phyloP scores from a whole-genome alignment of 2,797 vertebrate species.

The Onychomys torridus region DNA sequence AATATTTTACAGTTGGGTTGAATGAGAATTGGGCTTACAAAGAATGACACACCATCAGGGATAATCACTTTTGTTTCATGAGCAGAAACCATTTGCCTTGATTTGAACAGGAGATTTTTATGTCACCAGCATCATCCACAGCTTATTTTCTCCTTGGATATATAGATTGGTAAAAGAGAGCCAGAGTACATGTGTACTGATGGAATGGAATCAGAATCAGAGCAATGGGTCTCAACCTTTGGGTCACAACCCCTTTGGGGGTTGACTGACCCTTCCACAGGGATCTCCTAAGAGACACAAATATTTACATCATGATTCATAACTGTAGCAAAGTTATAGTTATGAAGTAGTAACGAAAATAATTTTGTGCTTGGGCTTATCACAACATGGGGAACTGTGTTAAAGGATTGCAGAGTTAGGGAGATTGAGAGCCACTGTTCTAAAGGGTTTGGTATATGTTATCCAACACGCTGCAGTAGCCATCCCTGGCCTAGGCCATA shows the following conservation, averaged over 20 bases:
- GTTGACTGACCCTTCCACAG: not conserved
- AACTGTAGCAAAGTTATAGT: not conserved
- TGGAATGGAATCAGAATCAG: not conserved
- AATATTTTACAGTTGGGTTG: not conserved
- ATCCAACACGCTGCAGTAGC: not conserved
- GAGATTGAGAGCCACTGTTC: too few relatives aligned
- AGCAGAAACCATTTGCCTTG: not conserved
- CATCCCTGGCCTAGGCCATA: not conserved
- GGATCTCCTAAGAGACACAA: not conserved
- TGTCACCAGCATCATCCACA: not conserved
- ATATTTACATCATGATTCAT: not conserved
- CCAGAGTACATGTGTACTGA: not conserved
- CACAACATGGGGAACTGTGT: not conserved
- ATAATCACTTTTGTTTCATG: not conserved
- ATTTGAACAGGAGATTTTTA: not conserved
- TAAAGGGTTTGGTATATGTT: too few relatives aligned
- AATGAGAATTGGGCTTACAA: not conserved
- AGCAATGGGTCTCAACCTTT: not conserved
- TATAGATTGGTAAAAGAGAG: not conserved
- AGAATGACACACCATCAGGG: not conserved
- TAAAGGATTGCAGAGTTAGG: not conserved
- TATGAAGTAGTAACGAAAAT: not conserved
- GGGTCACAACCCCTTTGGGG: not conserved
- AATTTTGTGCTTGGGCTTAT: not conserved
- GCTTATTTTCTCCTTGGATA: not conserved